Base-by-base conservation (phyloP, 2,888 invertebrate genomes). In the Tricholauxania praeusta region DNA sequence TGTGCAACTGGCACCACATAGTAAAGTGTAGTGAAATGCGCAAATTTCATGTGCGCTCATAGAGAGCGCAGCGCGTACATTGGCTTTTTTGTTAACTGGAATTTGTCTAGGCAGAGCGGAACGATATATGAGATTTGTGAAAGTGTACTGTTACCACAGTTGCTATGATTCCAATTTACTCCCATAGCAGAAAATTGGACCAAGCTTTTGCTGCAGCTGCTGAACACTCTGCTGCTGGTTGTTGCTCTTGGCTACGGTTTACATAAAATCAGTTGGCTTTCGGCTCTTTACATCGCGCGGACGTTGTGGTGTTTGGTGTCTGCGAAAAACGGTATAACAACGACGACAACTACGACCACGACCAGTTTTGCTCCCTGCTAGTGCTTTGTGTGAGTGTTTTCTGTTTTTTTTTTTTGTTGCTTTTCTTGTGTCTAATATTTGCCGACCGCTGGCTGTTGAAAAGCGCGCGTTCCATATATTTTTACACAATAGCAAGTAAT, bases 261-360 rank as follows among this genome's bases (percentile, higher is more conserved):
- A 10, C 47, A 52, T 53, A 52, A 32, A n/a, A 49, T 75, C 75
- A 75, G 75, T 75, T 71, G 68, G 69, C 73, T 75, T 69, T 70
- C 73, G 72, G 73, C 75, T 75, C 72, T 75, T 69, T 69, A 72
- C 75, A 60, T 69, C 66, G 73, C 69, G 66, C 70, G 70, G 63
- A 57, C 70, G 70, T 63, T 39, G 62, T 52, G 22, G 51, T 62
- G 14, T 52, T 63, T 63, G 63, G 12, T 51, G 69, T 51, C 32
- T 51, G 52, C 51, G 51, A 17, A 55, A 28, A 55, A 39, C 39
- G 39, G 39, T 39, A 39, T 39, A 39, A 39, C 39, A 10, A 39
- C 39, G 39, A 10, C 15, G 10, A 68, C 70, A 71, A 67, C 68
- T 49, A 77, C 74, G 75, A 74, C 73, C 75, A 73, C 72, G 72